Conservation (phyloP, 2,113 vertebrate genomes). For the Anoura caudifer region DNA sequence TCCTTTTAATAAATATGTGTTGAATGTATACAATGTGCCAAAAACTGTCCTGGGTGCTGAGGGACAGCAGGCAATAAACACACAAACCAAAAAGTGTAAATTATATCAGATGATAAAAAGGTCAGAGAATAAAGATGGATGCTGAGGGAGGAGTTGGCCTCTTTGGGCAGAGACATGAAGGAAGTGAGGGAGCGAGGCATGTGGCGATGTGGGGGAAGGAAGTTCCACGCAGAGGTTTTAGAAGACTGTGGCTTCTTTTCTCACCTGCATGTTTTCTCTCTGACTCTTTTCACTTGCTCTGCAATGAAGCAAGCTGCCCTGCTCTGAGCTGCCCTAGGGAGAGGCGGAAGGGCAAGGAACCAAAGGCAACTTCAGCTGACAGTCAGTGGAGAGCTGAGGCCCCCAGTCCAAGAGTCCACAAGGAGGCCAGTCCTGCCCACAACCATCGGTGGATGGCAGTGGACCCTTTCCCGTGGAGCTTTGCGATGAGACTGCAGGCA, state of each 20-base stretch:
- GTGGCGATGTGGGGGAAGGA: background rate
- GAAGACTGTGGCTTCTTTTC: background rate
- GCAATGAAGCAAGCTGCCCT: background rate
- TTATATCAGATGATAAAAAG: background rate
- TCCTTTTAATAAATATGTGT: background rate
- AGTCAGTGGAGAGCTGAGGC: background rate
- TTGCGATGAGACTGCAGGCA: background rate
- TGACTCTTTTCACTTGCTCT: background rate
- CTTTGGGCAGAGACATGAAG: background rate
- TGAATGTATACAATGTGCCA: background rate
- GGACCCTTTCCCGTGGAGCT: background rate
- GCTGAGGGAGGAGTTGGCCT: background rate
- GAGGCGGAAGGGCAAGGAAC: background rate
- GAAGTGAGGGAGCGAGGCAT: background rate
- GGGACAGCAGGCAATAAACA: background rate
- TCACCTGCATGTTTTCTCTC: background rate
- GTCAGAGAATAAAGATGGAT: background rate
- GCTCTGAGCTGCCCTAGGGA: rapidly evolving
- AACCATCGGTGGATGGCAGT: background rate
- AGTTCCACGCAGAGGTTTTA: background rate
- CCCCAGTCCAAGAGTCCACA: background rate
- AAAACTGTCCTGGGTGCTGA: background rate
- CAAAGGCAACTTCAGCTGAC: background rate
- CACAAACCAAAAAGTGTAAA: background rate
- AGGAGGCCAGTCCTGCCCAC: background rate